Percentiles rank a stretch among this genome's conserved stretches.
Conservation (phyloP, 2,113 vertebrate genomes). For the Salminus brasiliensis region DNA sequence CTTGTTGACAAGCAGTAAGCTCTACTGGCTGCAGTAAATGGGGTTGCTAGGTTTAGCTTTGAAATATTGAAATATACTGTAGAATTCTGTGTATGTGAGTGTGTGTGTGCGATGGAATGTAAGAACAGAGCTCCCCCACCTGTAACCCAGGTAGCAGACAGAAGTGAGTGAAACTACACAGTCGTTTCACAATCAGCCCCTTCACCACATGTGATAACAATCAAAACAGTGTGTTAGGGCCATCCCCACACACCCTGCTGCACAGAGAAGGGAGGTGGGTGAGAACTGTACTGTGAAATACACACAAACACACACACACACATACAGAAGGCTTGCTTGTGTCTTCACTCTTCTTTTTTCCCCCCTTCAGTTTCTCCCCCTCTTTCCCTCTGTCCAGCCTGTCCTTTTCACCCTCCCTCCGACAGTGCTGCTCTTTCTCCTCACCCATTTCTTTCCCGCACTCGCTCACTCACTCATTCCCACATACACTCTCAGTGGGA, state of each 20-base stretch:
- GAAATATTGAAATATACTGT: no score
- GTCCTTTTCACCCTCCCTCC: constrained; percentile 13
- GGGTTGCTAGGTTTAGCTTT: no score
- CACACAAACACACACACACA: constrained; percentile 19
- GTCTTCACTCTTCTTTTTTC: constrained; percentile 12
- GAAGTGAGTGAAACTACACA: constrained; percentile 69
- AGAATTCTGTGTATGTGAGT: no score
- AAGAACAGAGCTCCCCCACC: constrained; percentile 6
- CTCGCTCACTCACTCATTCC: background rate
- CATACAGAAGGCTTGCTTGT: constrained; percentile 38
- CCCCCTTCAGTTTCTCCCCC: background rate
- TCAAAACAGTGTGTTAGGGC: constrained; percentile 72
- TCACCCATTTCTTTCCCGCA: background rate
- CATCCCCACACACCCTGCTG: constrained; percentile 69
- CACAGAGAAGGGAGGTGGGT: constrained; percentile 10
- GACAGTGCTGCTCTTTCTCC: background rate
- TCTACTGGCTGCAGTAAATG: no score
- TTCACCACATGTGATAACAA: constrained; percentile 76
- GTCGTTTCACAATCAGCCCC: constrained; percentile 74
- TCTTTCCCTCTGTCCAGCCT: constrained; percentile 19
- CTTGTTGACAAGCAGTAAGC: no score
- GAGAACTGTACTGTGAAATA: constrained; percentile 1
- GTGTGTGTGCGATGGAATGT: background rate
- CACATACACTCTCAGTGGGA: background rate
- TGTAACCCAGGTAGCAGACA: constrained; percentile 66